Conservation (phyloP, 2,797 vertebrate species). For the Sternarchorhynchus goeldii region DNA sequence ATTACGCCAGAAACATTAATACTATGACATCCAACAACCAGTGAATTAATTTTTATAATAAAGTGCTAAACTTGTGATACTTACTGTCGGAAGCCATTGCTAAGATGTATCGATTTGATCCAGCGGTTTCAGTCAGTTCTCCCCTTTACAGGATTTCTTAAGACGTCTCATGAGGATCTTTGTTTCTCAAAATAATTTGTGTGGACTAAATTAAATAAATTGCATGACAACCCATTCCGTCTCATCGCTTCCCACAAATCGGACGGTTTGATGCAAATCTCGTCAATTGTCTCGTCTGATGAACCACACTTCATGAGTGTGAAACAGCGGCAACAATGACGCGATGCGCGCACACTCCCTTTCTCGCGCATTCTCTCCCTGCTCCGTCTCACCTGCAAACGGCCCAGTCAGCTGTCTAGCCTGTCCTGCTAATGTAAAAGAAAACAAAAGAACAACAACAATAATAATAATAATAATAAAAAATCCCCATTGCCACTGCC, state of each 20-base stretch:
- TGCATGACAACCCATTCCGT: too few species aligned
- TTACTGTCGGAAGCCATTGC: conserved; percentile 84
- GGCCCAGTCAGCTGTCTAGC: background rate
- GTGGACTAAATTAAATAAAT: background rate
- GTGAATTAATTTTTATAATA: conserved; percentile 34
- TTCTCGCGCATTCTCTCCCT: conserved; percentile 16
- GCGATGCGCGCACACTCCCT: conserved; percentile 34
- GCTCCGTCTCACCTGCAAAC: background rate
- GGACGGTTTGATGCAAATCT: too few species aligned
- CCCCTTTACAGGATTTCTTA: background rate
- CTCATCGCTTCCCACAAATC: too few species aligned
- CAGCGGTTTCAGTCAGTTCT: conserved; percentile 21
- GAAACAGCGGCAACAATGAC: conserved; percentile 11
- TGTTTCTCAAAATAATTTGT: background rate
- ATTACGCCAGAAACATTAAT: background rate
- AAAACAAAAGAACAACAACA: too few species aligned
- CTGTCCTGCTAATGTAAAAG: too few species aligned
- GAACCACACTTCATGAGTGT: too few species aligned
- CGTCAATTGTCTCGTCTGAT: too few species aligned
- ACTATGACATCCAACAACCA: background rate
- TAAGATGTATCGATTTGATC: conserved; percentile 39
- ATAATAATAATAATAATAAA: too few species aligned
- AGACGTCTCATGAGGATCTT: background rate
- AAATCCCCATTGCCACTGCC: too few species aligned
- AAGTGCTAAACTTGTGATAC: conserved; percentile 60